Evolutionary conservation across 2,113 vertebrate genomes (phyloP), one percentile per base, ranked within the genome.

Genomic region (Calcarius ornatus): DNA sequence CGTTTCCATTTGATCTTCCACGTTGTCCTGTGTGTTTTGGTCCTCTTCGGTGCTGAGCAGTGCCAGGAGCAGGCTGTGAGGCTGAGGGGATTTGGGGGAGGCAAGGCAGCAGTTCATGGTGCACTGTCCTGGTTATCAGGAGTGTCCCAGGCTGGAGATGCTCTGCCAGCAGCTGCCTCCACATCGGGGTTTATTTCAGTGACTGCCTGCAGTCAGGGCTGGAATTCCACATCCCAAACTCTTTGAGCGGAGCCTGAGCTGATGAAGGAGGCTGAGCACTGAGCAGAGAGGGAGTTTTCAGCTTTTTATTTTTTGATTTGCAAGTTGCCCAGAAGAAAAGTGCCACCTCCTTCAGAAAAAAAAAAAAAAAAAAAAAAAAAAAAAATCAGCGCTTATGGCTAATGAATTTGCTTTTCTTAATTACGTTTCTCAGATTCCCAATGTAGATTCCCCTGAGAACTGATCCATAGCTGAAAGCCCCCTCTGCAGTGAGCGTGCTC

Each of bases 21-120:
- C 0, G 3, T 70, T 92, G 63, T 73, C 76, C 90, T 33, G 79
- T 71, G 56, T 33, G 51, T 66, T 86, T 60, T 70, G 79, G 79
- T 90, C 10, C 6, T 27, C 43, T 43, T 11, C 1, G 19, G 87
- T 38, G 38, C 77, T 1, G 7, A 3, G 47, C 19, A 3, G 78
- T 79, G 96, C 91, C 93, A 96, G 89, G n/a, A 92, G 50, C 59
- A 53, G 88, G 37, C 86, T 63, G 76, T 0, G 51, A 86, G 71
- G 82, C 56, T 75, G 30, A 35, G 40, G 19, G 35, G 63, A 8
- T 24, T 51, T 37, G 66, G 54, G 57, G 9, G 1, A 60, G 37
- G 9, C 24, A 8, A 33, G 60, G 69, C 65, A 35, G 48, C 68
- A 22, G 12, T 5, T 21, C 1, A 0, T 25, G 70, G 9, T 50